Conservation (phyloP, 1,140 invertebrate genomes). For the Heliconius nattereri region DNA sequence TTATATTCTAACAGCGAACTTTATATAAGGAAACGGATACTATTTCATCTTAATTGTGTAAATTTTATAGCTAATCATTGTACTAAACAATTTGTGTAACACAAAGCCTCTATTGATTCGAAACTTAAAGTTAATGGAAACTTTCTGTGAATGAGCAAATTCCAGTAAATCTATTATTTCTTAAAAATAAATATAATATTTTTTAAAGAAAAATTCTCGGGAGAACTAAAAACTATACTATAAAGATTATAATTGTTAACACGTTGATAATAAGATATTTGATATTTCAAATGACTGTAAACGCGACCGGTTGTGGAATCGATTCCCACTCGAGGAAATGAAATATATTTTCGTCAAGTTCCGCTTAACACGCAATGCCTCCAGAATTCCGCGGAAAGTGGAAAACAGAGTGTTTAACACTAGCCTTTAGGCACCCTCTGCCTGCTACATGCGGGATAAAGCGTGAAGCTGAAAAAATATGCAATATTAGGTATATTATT, state of each 20-base stretch:
- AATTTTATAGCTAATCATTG: not conserved
- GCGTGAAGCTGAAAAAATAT: no score
- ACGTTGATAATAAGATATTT: not conserved
- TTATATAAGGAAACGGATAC: not conserved
- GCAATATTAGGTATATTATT: not conserved
- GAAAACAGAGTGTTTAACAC: no score
- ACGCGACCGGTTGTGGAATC: no score
- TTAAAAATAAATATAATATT: not conserved
- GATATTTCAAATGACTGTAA: no score
- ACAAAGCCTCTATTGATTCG: constrained; percentile 1
- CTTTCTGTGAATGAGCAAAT: not conserved
- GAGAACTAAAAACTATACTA: not conserved
- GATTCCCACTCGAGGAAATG: no score
- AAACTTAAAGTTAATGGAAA: constrained; percentile 2
- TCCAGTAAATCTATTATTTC: not conserved
- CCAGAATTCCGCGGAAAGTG: no score
- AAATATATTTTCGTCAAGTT: no score
- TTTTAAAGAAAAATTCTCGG: not conserved
- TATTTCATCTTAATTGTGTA: constrained; percentile 1
- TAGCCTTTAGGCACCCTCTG: no score
- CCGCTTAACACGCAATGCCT: no score
- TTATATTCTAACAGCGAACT: not conserved
- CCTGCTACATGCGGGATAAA: no score
- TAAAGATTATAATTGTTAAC: not conserved
- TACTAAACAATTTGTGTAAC: not conserved